A percentile compares a stretch with the other conserved stretches of the same genome.
Conservation (phyloP, 2,113 vertebrate genomes). For the Naja naja region DNA sequence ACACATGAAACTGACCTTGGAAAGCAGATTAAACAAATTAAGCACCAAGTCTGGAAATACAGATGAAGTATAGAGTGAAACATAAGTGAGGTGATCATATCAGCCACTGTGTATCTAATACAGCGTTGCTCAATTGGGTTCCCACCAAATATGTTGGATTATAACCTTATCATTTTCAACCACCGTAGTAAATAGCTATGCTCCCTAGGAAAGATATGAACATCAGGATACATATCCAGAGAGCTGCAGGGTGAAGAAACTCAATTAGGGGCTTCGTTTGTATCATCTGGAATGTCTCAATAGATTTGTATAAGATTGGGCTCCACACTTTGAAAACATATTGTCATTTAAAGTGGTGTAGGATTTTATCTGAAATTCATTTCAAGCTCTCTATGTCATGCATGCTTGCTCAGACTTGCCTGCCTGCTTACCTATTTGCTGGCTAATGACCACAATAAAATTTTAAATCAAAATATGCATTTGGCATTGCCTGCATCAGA, state of each 20-base stretch:
- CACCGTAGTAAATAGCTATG: neutral
- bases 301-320: neutral
- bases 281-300: neutral
- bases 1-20: constrained; percentile 56
- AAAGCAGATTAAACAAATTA: constrained; percentile 59
- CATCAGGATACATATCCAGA: neutral
- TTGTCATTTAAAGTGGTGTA: constrained; percentile 21
- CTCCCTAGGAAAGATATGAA: neutral
- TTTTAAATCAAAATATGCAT: neutral
- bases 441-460: neutral
- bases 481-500: neutral
- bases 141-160: neutral
- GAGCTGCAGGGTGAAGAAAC: neutral
- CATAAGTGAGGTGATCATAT: constrained; percentile 43
- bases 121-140: neutral
- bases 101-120: neutral
- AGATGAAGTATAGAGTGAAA: constrained; percentile 51
- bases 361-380: constrained; percentile 21
- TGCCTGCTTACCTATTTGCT: neutral
- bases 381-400: neutral
- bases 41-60: constrained; percentile 56
- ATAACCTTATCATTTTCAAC: neutral
- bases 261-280: neutral
- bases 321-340: constrained; percentile 23
- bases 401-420: neutral